Evolutionary conservation across 2,888 invertebrate genomes (phyloP).

Genomic region (Megalurothrips usitatus): DNA sequence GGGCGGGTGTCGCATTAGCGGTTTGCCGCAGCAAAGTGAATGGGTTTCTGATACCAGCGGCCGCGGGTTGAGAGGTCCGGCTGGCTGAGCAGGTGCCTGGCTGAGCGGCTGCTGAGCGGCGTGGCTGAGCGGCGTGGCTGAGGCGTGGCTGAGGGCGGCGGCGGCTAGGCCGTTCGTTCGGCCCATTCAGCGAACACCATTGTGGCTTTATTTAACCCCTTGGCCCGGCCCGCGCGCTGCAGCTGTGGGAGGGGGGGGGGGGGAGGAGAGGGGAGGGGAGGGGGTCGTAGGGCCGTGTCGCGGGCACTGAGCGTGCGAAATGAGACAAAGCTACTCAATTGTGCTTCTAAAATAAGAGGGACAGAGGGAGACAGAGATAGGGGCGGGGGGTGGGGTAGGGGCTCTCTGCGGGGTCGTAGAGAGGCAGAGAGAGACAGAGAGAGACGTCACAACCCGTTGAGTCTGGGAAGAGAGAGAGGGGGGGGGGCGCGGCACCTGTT

Average conservation of each 20-base stretch:
- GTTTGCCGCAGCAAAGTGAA: too few relatives aligned
- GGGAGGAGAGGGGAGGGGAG: not conserved
- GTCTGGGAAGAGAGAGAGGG: not conserved
- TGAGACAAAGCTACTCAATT: conserved; percentile 17
- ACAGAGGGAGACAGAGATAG: not conserved
- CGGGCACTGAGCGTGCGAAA: conserved; percentile 4
- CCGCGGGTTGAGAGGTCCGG: too few relatives aligned
- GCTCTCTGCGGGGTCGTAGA: not conserved
- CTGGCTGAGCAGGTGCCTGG: not conserved
- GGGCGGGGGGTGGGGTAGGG: not conserved
- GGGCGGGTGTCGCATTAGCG: too few relatives aligned
- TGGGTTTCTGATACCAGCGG: too few relatives aligned
- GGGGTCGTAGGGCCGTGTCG: not conserved
- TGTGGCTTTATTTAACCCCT: conserved; percentile 15
- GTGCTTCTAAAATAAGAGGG: conserved; percentile 13
- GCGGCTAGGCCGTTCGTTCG: not conserved
- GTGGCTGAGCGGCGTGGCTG: too few relatives aligned
- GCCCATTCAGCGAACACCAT: not conserved
- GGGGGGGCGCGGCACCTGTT: not conserved
- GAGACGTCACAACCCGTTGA: not conserved
- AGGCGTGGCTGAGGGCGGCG: too few relatives aligned
- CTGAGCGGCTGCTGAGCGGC: too few relatives aligned
- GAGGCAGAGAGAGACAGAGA: not conserved
- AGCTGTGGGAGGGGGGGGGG: not conserved
- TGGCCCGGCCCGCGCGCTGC: too few relatives aligned